Conservation (phyloP, 2,888 invertebrate species). For the Pristionchus maxplancki region DNA sequence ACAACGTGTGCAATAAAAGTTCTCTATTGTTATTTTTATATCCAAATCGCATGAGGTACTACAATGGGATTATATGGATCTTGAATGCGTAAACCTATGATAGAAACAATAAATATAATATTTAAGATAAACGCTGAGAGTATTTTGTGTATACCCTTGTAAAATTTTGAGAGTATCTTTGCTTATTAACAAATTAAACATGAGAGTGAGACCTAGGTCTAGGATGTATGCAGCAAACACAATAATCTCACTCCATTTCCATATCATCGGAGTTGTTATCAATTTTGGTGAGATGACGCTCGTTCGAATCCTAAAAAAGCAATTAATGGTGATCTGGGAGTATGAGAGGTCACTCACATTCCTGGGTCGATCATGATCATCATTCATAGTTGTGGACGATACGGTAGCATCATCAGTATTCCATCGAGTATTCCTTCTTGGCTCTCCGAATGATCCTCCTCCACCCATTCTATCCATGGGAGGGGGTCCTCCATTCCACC, state of each 20-base stretch:
- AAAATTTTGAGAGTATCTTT: constrained; percentile 22
- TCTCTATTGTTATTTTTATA: not conserved
- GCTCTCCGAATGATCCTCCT: not conserved
- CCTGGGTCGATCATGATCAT: constrained; percentile 31
- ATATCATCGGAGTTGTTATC: constrained; percentile 37
- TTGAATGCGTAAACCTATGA: not conserved
- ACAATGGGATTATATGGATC: not conserved
- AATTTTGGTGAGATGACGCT: not conserved
- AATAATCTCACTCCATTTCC: constrained; percentile 39
- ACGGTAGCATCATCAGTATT: constrained; percentile 55
- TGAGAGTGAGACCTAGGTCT: not conserved
- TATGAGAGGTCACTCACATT: constrained; percentile 27
- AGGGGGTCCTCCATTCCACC: constrained; percentile 38
- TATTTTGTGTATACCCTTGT: constrained; percentile 1
- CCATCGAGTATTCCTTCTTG: constrained; percentile 1
- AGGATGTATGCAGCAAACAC: not conserved
- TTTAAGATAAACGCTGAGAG: constrained; percentile 13
- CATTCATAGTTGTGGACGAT: constrained; percentile 58
- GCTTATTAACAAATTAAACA: constrained; percentile 7
- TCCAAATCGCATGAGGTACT: not conserved
- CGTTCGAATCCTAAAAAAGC: constrained; percentile 16
- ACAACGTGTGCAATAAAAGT: constrained; percentile 23
- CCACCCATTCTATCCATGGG: not conserved
- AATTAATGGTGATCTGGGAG: not conserved
- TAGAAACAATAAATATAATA: constrained; percentile 29